Evolutionary conservation across 2,797 vertebrate species (phyloP).

Genomic region (Macropus fuliginosus): DNA sequence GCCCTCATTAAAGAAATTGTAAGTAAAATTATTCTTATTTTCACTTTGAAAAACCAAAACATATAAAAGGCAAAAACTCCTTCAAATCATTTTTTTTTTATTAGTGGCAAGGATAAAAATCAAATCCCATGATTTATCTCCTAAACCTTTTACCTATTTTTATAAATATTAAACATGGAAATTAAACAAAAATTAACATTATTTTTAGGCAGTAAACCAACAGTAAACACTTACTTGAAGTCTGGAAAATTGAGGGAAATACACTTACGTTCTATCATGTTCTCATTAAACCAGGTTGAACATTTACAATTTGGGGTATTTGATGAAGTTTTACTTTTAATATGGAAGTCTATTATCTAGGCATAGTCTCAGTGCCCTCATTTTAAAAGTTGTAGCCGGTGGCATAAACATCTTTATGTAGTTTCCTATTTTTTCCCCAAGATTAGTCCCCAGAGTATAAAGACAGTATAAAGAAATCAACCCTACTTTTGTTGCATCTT

Average conservation of each 20-base stretch:
- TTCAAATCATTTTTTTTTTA: constrained; percentile 11
- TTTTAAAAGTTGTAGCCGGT: not conserved
- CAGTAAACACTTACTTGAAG: constrained; percentile 20
- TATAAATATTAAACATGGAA: not conserved
- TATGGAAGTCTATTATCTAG: not conserved
- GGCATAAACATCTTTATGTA: not conserved
- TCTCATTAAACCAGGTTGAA: not conserved
- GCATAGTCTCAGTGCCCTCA: not conserved
- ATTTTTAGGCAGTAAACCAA: constrained; percentile 30
- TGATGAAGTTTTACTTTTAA: not conserved
- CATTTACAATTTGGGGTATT: constrained; percentile 18
- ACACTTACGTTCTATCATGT: not conserved
- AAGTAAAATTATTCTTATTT: constrained; percentile 45
- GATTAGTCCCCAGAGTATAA: constrained; percentile 3
- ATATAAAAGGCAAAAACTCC: not conserved
- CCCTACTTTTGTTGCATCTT: constrained; percentile 1
- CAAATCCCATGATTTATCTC: not conserved
- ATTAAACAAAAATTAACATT: constrained; percentile 26
- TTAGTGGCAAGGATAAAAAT: not conserved
- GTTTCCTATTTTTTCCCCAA: constrained; percentile 33
- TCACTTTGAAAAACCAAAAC: constrained; percentile 42
- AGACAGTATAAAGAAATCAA: not conserved
- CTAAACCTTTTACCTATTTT: constrained; percentile 21
- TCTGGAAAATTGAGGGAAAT: not conserved
- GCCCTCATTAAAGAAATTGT: not conserved